Conservation (phyloP, 2,888 invertebrate species). For the Callosobruchus maculatus region DNA sequence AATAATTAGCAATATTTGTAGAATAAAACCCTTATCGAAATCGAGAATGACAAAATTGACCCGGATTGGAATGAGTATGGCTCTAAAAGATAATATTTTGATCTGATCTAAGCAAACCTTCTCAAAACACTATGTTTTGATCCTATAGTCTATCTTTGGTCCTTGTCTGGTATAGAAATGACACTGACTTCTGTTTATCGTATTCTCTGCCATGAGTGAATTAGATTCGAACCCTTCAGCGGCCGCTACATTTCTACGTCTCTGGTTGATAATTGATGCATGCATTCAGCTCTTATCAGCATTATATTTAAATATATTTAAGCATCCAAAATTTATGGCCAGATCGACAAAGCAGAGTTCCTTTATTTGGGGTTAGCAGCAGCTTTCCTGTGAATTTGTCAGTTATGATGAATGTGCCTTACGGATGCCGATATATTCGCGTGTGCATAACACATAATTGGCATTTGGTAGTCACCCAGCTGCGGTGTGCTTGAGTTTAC, state of each 20-base stretch:
- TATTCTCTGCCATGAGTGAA: neutral
- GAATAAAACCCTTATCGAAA: too few relatives aligned
- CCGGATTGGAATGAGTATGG: too few relatives aligned
- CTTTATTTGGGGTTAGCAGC: neutral
- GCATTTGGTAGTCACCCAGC: too few relatives aligned
- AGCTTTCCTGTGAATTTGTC: neutral
- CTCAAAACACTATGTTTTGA: too few relatives aligned
- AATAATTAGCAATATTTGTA: too few relatives aligned
- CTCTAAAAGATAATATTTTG: too few relatives aligned
- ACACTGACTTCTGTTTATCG: too few relatives aligned
- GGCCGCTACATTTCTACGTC: neutral
- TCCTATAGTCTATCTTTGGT: too few relatives aligned
- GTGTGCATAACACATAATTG: neutral
- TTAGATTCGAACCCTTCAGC: neutral
- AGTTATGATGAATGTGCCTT: neutral
- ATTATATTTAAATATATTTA: neutral
- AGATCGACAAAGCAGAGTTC: neutral
- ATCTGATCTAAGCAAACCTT: too few relatives aligned
- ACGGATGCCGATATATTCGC: neutral
- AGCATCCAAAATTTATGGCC: neutral
- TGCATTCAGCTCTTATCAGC: neutral
- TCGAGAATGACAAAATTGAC: too few relatives aligned
- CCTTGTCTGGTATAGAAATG: too few relatives aligned
- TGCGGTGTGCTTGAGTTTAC: too few relatives aligned
- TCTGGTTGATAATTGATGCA: neutral